Base-by-base conservation (phyloP, 2,113 vertebrate genomes). In the Chroicocephalus ridibundus region DNA sequence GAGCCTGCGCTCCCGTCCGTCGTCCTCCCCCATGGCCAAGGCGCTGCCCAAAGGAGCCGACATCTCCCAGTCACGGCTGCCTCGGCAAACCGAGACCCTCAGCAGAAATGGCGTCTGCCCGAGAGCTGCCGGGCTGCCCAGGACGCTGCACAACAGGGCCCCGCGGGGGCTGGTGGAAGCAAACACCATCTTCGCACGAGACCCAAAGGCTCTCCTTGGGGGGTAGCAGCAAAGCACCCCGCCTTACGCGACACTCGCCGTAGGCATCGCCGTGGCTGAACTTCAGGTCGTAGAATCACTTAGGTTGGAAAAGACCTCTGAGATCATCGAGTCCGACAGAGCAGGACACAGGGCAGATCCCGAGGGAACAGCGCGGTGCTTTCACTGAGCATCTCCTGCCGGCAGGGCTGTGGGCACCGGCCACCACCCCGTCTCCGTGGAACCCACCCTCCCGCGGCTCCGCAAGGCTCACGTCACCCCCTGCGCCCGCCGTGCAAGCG, bases 211-310 rank as follows among this genome's bases (percentile, higher is more conserved):
- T 18, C 4, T 40, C 36, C 26, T 4, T 1, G 32, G 64, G 12
- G 1, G 12, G 14, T 1, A 34, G 82, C n/a, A 21, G 72, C 32
- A 55, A 17, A 38, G 40, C 25, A 7, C 7, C 31, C 15, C 1
- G 5, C 60, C 14, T 29, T 64, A 13, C 3, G 19, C 6, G 11
- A 12, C 47, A 0, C n/a, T 6, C 6, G 14, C 6, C 21, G 0
- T 0, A 27, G 31, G 0, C 24, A 6, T 9, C 0, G 1, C 10
- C 19, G 0, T 0, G 13, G 34, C 54, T 11, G 31, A 52, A 21
- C 70, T 4, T 36, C 36, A 3, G 13, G 5, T 0, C 40, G 1
- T 4, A 52, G 51, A 52, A 44, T 18, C 60, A 11, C 9, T 17
- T 26, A 5, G n/a, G 15, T 38, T 12, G 15, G 36, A 62, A 27